phyloP scores from a whole-genome alignment of 2,797 vertebrate genomes.

The Rhinichthys osculus region DNA sequence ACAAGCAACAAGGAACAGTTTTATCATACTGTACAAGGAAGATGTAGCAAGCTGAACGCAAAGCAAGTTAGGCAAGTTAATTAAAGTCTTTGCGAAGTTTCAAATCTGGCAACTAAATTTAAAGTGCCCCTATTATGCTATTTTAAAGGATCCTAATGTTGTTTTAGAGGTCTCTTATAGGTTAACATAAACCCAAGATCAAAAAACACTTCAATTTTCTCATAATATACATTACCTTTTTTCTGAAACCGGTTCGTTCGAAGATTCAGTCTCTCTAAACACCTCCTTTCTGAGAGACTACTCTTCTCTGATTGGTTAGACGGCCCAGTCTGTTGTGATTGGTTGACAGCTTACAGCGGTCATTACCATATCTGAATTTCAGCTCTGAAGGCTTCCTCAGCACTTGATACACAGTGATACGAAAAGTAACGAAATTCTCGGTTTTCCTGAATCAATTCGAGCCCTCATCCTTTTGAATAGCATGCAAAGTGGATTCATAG shows the following conservation, averaged over 20 bases:
- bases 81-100: neutral
- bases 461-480: neutral
- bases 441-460: neutral
- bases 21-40: neutral
- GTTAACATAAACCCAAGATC: neutral
- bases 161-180: neutral
- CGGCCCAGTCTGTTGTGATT: neutral
- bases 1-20: neutral
- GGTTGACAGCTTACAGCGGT: neutral
- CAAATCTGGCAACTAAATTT: neutral
- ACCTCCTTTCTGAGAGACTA: neutral
- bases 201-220: neutral
- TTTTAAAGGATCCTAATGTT: neutral
- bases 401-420: neutral
- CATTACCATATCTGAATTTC: neutral
- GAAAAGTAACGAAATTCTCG: neutral
- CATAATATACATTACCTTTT: neutral
- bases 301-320: neutral
- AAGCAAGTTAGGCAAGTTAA: neutral
- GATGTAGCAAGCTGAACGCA: neutral
- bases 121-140: neutral
- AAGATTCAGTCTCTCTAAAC: neutral
- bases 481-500: neutral
- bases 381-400: neutral
- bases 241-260: neutral